phyloP scores from a whole-genome alignment of 1,140 invertebrate species.

The Lepeophtheirus salmonis region DNA sequence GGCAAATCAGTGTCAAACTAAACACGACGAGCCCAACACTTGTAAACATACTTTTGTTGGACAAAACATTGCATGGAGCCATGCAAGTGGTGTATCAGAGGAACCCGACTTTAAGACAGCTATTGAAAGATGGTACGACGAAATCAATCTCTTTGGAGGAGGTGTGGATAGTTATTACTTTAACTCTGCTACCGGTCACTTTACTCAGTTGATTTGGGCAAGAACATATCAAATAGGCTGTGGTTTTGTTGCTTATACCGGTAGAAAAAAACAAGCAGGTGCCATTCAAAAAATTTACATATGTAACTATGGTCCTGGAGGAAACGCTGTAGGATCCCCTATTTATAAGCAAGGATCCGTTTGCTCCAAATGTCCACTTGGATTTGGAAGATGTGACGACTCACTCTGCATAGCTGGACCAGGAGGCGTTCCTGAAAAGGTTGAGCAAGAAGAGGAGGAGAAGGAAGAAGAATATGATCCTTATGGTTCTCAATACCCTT shows the following conservation, averaged over 20 bases:
- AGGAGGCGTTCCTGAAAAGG: too few species aligned
- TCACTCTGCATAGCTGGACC: neutral
- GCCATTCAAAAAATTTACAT: slow-evolving; percentile 16
- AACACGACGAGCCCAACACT: slow-evolving; percentile 19
- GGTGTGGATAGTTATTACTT: slow-evolving; percentile 13
- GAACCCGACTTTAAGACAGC: slow-evolving; percentile 19
- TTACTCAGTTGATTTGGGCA: slow-evolving; percentile 23
- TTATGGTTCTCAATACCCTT: too few species aligned
- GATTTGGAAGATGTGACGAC: neutral
- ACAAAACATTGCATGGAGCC: slow-evolving; percentile 20
- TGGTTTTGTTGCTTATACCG: slow-evolving; percentile 17
- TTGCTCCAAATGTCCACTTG: slow-evolving; percentile 20
- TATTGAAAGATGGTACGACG: slow-evolving; percentile 20
- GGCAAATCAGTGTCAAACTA: slow-evolving; percentile 19
- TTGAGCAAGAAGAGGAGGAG: too few species aligned
- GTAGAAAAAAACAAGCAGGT: neutral
- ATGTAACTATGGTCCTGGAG: slow-evolving; percentile 23
- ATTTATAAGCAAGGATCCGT: slow-evolving; percentile 17
- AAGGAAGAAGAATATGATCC: too few species aligned
- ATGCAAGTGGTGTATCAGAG: slow-evolving; percentile 16
- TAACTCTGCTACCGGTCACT: slow-evolving; percentile 21
- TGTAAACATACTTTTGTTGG: slow-evolving; percentile 19
- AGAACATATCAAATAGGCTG: slow-evolving; percentile 21
- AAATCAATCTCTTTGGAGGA: slow-evolving; percentile 1
- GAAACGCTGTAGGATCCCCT: slow-evolving; percentile 17